Percentiles rank a stretch among this genome's conserved stretches.
Conservation (phyloP, 2,888 invertebrate genomes). For the Drosophila greeni region DNA sequence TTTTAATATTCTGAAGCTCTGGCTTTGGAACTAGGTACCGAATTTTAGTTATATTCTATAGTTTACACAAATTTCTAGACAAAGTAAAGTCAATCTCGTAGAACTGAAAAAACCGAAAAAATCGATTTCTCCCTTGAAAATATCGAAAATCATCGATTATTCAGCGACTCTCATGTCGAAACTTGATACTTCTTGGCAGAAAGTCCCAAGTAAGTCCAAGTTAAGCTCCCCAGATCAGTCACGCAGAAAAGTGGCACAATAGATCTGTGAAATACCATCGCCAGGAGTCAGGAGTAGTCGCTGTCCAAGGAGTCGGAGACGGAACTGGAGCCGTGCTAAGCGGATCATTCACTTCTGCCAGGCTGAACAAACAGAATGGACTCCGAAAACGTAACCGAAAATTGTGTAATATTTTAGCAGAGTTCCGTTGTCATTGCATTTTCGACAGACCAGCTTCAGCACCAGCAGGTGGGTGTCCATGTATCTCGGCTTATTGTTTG, state of each 20-base stretch:
- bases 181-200: too few species aligned
- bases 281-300: constrained; percentile 5
- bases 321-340: constrained; percentile 29
- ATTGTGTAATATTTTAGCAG: constrained; percentile 36
- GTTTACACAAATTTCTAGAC: too few species aligned
- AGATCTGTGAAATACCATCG: constrained; percentile 21
- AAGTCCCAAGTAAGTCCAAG: not conserved
- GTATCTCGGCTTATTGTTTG: constrained; percentile 24
- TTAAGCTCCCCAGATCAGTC: not conserved
- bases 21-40: too few species aligned
- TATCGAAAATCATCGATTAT: too few species aligned
- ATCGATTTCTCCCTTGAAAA: not conserved
- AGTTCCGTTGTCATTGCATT: constrained; percentile 37
- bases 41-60: too few species aligned
- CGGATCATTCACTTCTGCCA: constrained; percentile 50
- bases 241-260: constrained; percentile 1
- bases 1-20: too few species aligned
- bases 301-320: not conserved
- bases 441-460: constrained; percentile 10
- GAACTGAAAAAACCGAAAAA: too few species aligned
- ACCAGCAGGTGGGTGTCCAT: constrained; percentile 8
- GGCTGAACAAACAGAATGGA: constrained; percentile 45
- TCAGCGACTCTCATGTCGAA: not conserved
- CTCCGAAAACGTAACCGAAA: constrained; percentile 1
- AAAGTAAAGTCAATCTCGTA: too few species aligned